Percentiles rank a stretch among this genome's conserved stretches.
Evolutionary conservation across 2,888 invertebrate species (phyloP).

Genomic region (Nymphalis polychloros): DNA sequence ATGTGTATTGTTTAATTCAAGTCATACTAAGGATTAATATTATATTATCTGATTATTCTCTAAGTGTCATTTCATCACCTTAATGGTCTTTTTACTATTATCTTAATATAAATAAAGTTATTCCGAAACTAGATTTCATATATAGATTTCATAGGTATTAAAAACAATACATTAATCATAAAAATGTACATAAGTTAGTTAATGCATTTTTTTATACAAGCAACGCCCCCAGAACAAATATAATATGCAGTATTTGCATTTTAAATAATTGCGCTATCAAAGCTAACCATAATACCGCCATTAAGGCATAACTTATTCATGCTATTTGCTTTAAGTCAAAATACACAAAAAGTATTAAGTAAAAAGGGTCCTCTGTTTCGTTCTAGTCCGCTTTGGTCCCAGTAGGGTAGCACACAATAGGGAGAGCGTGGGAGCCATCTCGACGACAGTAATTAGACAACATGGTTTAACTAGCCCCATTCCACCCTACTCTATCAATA

Average conservation of each 20-base stretch:
- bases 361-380: slow-evolving; percentile 43
- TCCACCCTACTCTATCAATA: slow-evolving; percentile 43
- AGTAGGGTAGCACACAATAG: slow-evolving; percentile 26
- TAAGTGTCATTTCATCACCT: too few species aligned
- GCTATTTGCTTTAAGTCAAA: slow-evolving; percentile 53
- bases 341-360: slow-evolving; percentile 50
- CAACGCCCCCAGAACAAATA: neutral
- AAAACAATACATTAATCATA: neutral
- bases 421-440: slow-evolving; percentile 49
- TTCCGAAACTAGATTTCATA: too few species aligned
- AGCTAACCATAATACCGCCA: slow-evolving; percentile 44
- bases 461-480: slow-evolving; percentile 50
- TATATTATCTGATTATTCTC: too few species aligned
- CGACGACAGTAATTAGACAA: slow-evolving; percentile 64
- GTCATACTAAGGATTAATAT: too few species aligned
- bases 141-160: too few species aligned
- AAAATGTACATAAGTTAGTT: neutral
- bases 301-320: slow-evolving; percentile 49
- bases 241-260: slow-evolving; percentile 19
- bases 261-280: slow-evolving; percentile 28
- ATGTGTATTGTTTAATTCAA: too few species aligned
- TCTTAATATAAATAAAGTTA: too few species aligned
- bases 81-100: too few species aligned
- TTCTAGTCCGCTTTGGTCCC: slow-evolving; percentile 36
- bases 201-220: neutral